Percentiles rank a stretch among this genome's conserved stretches.
These are phyloP conservation scores for Sternarchorhynchus goeldii DNA, from an alignment of 2,797 vertebrate genomes.

Conservation along the genomic window DNA sequence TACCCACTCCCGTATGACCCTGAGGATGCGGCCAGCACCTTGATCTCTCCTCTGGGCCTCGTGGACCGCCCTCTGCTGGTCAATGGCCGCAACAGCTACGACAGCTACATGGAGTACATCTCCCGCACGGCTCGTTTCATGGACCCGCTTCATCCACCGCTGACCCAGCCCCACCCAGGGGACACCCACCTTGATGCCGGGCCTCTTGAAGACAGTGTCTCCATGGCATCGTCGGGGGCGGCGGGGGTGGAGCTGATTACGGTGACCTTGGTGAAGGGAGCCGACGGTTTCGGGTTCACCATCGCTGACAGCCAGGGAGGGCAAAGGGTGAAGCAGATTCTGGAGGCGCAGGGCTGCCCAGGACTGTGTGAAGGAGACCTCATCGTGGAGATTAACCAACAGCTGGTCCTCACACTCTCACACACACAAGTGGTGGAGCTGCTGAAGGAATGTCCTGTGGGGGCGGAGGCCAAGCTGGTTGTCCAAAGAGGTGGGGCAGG, in stretches of 20 bases:
- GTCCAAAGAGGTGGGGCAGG: slow-evolving; percentile 92
- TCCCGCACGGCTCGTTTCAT: slow-evolving; percentile 92
- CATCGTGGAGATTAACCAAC: slow-evolving; percentile 97
- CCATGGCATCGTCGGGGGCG: slow-evolving; percentile 95
- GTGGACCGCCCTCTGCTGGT: slow-evolving; percentile 92
- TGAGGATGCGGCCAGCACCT: slow-evolving; percentile 87
- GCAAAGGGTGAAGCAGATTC: slow-evolving; percentile 96
- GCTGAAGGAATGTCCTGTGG: slow-evolving; percentile 93
- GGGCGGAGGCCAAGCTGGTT: slow-evolving; percentile 89
- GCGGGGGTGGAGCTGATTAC: slow-evolving; percentile 93
- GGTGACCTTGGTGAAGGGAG: slow-evolving; percentile 95
- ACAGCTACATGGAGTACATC: slow-evolving; percentile 97
- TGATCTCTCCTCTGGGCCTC: slow-evolving; percentile 92
- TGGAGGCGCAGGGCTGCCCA: slow-evolving; percentile 95
- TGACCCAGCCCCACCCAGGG: slow-evolving; percentile 85
- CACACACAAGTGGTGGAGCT: slow-evolving; percentile 98
- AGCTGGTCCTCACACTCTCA: slow-evolving; percentile 87
- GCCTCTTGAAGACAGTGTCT: slow-evolving; percentile 90
- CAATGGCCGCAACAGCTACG: slow-evolving; percentile 94
- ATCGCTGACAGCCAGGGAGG: slow-evolving; percentile 93
- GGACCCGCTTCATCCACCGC: slow-evolving; percentile 76
- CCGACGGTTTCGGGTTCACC: slow-evolving; percentile 96
- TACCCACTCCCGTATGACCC: slow-evolving; percentile 96
- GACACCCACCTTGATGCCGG: slow-evolving; percentile 88
- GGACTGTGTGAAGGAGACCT: slow-evolving; percentile 96